These are phyloP conservation scores for Holcopasites calliopsidis DNA, from an alignment of 1,140 invertebrate species.

Conservation along the genomic window DNA sequence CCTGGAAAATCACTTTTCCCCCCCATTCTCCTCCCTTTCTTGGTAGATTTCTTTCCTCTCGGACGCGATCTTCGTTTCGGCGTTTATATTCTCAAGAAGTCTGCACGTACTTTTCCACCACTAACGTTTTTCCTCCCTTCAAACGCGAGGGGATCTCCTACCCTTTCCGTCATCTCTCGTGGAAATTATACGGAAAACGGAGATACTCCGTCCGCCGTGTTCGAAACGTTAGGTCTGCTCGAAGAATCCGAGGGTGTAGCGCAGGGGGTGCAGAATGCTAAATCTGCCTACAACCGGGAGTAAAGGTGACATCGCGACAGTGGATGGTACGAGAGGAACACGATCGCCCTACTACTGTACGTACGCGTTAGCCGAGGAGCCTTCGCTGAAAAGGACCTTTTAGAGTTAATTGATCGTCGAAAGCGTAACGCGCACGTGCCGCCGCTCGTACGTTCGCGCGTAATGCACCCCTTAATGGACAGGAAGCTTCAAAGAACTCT, in stretches of 20 bases:
- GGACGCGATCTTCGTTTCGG: not conserved
- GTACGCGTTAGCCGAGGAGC: constrained; percentile 53
- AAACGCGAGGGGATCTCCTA: not conserved
- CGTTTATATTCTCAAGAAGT: constrained; percentile 28
- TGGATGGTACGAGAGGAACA: constrained; percentile 27
- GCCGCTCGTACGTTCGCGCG: not conserved
- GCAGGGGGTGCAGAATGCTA: not conserved
- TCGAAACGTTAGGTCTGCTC: constrained; percentile 35
- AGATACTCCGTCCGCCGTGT: constrained; percentile 29
- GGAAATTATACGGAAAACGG: constrained; percentile 59
- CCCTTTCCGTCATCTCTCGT: constrained; percentile 47
- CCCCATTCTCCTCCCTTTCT: not conserved
- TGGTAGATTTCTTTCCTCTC: not conserved
- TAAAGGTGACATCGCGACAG: constrained; percentile 45
- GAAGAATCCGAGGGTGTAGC: not conserved
- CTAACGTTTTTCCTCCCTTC: not conserved
- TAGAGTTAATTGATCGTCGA: constrained; percentile 78
- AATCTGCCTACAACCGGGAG: constrained; percentile 38
- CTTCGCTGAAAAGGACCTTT: constrained; percentile 75
- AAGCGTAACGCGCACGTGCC: constrained; percentile 71
- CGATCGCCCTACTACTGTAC: not conserved
- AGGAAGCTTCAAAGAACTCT: constrained; percentile 18
- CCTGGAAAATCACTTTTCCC: constrained; percentile 1
- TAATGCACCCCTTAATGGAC: constrained; percentile 46
- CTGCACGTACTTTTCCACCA: not conserved